Evolutionary conservation across 2,797 vertebrate genomes (phyloP), one percentile per base, ranked within the genome.

Genomic region (Lacerta viridis): DNA sequence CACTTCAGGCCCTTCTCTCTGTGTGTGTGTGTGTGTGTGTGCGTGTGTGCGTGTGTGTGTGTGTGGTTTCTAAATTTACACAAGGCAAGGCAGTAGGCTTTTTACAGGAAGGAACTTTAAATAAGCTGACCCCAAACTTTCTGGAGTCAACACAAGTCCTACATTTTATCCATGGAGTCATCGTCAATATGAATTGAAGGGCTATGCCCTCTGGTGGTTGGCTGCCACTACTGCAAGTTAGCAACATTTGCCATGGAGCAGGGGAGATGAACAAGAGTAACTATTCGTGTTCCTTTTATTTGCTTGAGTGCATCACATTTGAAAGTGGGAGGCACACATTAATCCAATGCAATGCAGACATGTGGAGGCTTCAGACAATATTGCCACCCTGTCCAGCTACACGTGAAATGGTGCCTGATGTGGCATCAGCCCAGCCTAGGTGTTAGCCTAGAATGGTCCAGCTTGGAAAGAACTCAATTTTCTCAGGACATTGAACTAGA

Each of bases 181-280:
- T 25, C 3, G 25, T 75, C 18, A 71, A 3, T 1, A 25, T 85
- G 79, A 41, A n/a, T 4, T 66, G 68, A 76, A 41, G 10, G 55
- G 36, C 86, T 84, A 80, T 87, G 89, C 93, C 92, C 89, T 94
- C 93, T 92, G 39, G 41, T 87, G 93, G 93, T 68, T 9, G 50
- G 13, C 0, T 88, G 43, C 9, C 81, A 39, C 1, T 61, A 17
- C 3, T 5, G 41, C 59, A 82, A 77, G 0, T 1, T 72, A n/a
- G 43, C 3, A 6, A 74, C 10, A 1, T 11, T 36, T 71, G 15
- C 33, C 25, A 36, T n/a, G 33, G 0, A 72, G 46, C 9, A 39
- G 78, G n/a, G 7, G 72, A 87, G 64, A 3, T 55, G 23, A 68
- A 68, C 7, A 39, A 43, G 27, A 7, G 7, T 3, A 17, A 7